Evolutionary conservation across 2,113 vertebrate genomes (phyloP).

Genomic region (Tragulus kanchil): DNA sequence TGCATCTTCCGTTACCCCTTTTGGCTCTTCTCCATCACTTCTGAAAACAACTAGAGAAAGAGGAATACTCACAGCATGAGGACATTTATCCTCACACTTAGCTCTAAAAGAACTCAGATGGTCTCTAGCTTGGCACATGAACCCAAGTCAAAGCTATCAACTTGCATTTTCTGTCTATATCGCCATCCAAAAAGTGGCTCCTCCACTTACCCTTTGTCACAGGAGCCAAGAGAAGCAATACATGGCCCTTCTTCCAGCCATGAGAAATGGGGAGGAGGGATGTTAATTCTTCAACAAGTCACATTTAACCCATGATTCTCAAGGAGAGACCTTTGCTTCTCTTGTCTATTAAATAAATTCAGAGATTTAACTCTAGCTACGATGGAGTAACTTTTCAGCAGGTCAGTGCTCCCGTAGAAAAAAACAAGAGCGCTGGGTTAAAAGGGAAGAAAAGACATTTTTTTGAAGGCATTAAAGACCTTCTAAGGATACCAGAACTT

Average conservation of each 20-base stretch:
- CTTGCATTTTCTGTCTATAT: neutral
- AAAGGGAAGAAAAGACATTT: neutral
- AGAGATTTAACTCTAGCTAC: neutral
- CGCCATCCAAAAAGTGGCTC: neutral
- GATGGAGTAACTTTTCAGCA: neutral
- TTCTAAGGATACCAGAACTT: neutral
- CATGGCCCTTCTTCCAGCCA: neutral
- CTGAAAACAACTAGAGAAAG: neutral
- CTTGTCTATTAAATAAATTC: neutral
- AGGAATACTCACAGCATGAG: neutral
- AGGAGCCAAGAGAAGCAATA: neutral
- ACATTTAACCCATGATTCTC: neutral
- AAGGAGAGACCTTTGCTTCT: neutral
- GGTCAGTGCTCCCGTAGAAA: neutral
- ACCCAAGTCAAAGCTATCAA: neutral
- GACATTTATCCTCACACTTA: neutral
- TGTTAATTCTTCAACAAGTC: neutral
- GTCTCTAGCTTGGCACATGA: neutral
- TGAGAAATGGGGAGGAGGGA: neutral
- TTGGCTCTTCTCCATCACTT: slow-evolving; percentile 10
- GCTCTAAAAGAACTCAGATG: neutral
- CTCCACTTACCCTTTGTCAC: neutral
- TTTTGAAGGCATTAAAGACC: neutral
- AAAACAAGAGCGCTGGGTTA: neutral
- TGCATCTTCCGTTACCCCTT: neutral